Base-by-base conservation (phyloP, 2,113 vertebrate genomes). In the Puffinus mauretanicus region DNA sequence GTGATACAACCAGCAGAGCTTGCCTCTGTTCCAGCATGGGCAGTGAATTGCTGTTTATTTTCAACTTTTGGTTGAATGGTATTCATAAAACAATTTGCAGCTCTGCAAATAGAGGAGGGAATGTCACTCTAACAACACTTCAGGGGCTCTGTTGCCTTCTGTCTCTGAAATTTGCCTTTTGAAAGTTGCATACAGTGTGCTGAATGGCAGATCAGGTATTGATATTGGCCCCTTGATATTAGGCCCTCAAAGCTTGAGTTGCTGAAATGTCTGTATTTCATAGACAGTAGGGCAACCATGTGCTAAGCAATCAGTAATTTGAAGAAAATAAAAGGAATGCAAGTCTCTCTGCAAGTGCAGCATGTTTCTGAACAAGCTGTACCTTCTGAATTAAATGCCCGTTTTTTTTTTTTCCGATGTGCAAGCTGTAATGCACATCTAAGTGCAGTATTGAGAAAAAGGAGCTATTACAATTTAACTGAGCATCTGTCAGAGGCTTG, bases 181-280 rank as follows among this genome's bases (percentile, higher is more conserved):
- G 62, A 55, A 52, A 64, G 71, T 58, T 96, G 82, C 51, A 30
- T 51, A 11, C 21, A 40, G 29, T 52, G 73, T 84, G n/a, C 70
- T 80, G 91, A 96, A 85, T 93, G 78, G 71, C 67, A 95, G 75
- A 88, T 82, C 66, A 92, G 51, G 65, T 93, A 70, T 90, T 94
- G 89, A 40, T 93, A 88, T 46, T 46, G 58, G 42, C 55, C 87
- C 46, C 94, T 86, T 89, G 78, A 57, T 90, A 78, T 27, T 82
- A 73, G 47, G n/a, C 32, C 58, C 64, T 95, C 87, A 77, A 86
- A 93, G 18, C 71, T 4, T 25, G 65, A 90, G n/a, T 36, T 94
- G 64, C 73, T 93, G 93, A 85, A 90, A 47, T 89, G 29, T 67
- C 86, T 73, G n/a, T 69, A 29, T 95, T 87, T 88, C 1, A 2